Evolutionary conservation across 2,888 invertebrate species (phyloP).

Genomic region (Dicycla oo): DNA sequence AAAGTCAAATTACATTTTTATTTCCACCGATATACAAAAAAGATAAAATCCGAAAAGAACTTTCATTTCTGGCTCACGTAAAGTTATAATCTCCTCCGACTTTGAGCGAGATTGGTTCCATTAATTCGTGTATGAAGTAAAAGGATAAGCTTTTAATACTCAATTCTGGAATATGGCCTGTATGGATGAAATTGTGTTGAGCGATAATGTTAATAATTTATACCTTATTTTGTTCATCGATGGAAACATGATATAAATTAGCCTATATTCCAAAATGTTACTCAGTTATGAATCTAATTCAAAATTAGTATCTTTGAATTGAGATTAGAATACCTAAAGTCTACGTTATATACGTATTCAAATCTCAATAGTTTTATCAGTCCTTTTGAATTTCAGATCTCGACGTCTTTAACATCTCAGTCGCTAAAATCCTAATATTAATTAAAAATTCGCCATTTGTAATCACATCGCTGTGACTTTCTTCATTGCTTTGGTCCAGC

Average conservation of each 20-base stretch:
- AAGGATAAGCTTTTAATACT: conserved; percentile 64
- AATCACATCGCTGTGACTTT: not conserved
- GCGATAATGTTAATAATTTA: conserved; percentile 31
- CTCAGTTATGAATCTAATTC: not conserved
- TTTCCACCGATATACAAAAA: conserved; percentile 46
- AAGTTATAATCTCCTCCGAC: conserved; percentile 67
- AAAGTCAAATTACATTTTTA: conserved; percentile 57
- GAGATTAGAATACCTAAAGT: not conserved
- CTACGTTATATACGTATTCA: not conserved
- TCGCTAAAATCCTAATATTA: conserved; percentile 2
- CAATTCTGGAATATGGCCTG: conserved; percentile 34
- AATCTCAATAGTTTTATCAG: not conserved
- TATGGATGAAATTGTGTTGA: conserved; percentile 31
- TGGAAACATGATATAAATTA: not conserved
- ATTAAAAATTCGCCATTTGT: conserved; percentile 18
- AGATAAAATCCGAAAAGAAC: conserved; percentile 57
- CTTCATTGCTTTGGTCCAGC: not conserved
- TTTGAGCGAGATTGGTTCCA: conserved; percentile 65
- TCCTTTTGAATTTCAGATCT: conserved; percentile 17
- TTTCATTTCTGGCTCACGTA: conserved; percentile 60
- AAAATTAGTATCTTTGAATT: not conserved
- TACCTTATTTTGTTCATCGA: conserved; percentile 19
- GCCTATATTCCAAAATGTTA: not conserved
- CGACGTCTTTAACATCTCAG: not conserved
- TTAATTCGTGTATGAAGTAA: conserved; percentile 65